phyloP scores from a whole-genome alignment of 1,140 invertebrate genomes.

The Galendromus occidentalis region DNA sequence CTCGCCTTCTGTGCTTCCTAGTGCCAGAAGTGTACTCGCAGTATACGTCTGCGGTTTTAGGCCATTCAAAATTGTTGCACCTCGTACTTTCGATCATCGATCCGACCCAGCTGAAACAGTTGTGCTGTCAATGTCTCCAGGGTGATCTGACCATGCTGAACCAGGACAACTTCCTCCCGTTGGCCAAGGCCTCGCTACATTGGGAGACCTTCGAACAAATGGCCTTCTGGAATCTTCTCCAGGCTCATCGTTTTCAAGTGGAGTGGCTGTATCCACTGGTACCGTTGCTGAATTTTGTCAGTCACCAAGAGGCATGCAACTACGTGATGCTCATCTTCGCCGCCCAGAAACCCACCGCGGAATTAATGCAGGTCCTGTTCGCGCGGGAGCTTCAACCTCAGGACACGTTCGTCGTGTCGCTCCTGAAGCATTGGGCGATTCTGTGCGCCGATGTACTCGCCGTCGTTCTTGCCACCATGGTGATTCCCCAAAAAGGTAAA shows the following conservation, averaged over 20 bases:
- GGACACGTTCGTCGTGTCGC: conserved; percentile 55
- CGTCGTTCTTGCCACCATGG: conserved; percentile 2
- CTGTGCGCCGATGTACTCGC: neutral
- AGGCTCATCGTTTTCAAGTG: conserved; percentile 73
- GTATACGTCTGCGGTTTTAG: conserved; percentile 20
- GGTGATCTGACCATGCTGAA: conserved; percentile 18
- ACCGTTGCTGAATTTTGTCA: conserved; percentile 54
- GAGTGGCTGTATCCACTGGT: conserved; percentile 71
- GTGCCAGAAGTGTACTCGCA: conserved; percentile 43
- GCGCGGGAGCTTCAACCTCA: conserved; percentile 47
- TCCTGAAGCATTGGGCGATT: conserved; percentile 57
- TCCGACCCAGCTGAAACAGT: conserved; percentile 18
- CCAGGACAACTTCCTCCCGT: conserved; percentile 28
- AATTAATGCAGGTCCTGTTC: conserved; percentile 61
- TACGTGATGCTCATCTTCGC: conserved; percentile 70
- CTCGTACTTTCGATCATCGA: conserved; percentile 17
- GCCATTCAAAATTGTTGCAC: conserved; percentile 18
- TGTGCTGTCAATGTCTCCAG: conserved; percentile 20
- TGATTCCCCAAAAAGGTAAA: neutral
- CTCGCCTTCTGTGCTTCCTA: conserved; percentile 68
- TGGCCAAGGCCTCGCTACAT: conserved; percentile 53
- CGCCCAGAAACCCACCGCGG: conserved; percentile 67
- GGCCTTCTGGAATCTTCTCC: conserved; percentile 82
- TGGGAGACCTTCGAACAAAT: conserved; percentile 96
- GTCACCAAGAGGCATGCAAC: conserved; percentile 77